phyloP scores from a whole-genome alignment of 2,888 invertebrate genomes.

The Ornithoptera alexandrae region DNA sequence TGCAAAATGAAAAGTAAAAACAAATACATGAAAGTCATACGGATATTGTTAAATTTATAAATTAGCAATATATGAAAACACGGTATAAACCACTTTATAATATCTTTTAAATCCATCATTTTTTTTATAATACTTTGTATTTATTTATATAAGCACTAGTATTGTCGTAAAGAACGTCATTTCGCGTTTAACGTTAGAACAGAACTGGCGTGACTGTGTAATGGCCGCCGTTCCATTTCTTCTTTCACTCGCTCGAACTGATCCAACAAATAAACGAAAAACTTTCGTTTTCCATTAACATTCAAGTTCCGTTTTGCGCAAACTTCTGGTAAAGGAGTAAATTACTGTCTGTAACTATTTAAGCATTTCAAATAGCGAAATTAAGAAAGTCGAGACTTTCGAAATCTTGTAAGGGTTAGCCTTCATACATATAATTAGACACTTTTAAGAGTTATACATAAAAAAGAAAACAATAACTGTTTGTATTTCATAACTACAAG shows the following conservation, averaged over 20 bases:
- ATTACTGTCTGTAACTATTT: constrained; percentile 16
- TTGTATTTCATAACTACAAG: no score
- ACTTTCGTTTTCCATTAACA: constrained; percentile 48
- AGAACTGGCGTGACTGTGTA: constrained; percentile 46
- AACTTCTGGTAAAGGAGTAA: constrained; percentile 27
- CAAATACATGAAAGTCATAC: constrained; percentile 51
- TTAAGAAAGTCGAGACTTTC: constrained; percentile 10
- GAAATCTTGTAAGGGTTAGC: background rate
- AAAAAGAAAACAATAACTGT: background rate
- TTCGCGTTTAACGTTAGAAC: constrained; percentile 47
- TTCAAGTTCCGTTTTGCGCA: constrained; percentile 47
- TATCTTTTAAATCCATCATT: constrained; percentile 73
- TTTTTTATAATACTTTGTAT: constrained; percentile 27
- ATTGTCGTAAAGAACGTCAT: constrained; percentile 43
- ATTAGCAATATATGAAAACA: constrained; percentile 65
- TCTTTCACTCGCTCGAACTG: constrained; percentile 54
- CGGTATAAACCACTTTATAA: constrained; percentile 75
- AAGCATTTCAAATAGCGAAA: constrained; percentile 22
- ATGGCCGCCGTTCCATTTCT: constrained; percentile 52
- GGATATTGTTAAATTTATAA: constrained; percentile 40
- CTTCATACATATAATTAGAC: background rate
- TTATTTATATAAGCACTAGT: constrained; percentile 24
- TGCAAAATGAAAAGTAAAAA: constrained; percentile 61
- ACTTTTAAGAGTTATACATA: background rate
- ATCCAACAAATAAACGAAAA: constrained; percentile 27